Evolutionary conservation across 1,140 invertebrate species (phyloP), one percentile per base, ranked within the genome.

Genomic region (Chrysoperla carnea): DNA sequence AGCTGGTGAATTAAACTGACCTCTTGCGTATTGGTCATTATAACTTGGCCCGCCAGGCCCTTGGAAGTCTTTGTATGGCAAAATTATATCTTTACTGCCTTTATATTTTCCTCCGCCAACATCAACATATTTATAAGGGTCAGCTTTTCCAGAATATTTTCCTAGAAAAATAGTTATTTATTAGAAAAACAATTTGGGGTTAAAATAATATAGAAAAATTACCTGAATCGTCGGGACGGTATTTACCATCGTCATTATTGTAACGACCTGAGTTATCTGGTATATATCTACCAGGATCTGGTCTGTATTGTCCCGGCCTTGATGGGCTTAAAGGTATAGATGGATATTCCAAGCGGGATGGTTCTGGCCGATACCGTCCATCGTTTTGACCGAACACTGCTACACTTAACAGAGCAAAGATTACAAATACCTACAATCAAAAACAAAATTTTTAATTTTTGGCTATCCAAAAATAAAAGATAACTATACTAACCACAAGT

Each of bases 161-260:
- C 47, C 47, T n/a, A 36, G 9, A 39, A 40, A 28, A 39, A 46
- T 45, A 17, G 31, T 40, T n/a, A 40, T 39, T 23, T 5, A 23
- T n/a, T n/a, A n/a, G n/a, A n/a, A n/a, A n/a, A n/a, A 3, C 5
- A 23, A n/a, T n/a, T n/a, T n/a, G n/a, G 23, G 47, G 47, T 13
- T 42, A 15, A 15, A 28, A 27, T 39, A 15, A 8, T 11, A 6
- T 27, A 15, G 2, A 23, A 15, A 27, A 39, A 11, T 8, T 13
- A 14, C 49, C 49, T 33, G 45, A 46, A 38, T 42, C 42, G 33
- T 44, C 41, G 8, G 40, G 49, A 27, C 45, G 31, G 36, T 50
- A 50, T 42, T 38, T 12, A 23, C 38, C 38, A 28, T 39, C 38
- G 23, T 39, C 27, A 23, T 7, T 27, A 15, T 4, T 23, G 23